A percentile compares a stretch with the other conserved stretches of the same genome.
Conservation (phyloP, 2,888 invertebrate genomes). For the Mellilla xanthometata region DNA sequence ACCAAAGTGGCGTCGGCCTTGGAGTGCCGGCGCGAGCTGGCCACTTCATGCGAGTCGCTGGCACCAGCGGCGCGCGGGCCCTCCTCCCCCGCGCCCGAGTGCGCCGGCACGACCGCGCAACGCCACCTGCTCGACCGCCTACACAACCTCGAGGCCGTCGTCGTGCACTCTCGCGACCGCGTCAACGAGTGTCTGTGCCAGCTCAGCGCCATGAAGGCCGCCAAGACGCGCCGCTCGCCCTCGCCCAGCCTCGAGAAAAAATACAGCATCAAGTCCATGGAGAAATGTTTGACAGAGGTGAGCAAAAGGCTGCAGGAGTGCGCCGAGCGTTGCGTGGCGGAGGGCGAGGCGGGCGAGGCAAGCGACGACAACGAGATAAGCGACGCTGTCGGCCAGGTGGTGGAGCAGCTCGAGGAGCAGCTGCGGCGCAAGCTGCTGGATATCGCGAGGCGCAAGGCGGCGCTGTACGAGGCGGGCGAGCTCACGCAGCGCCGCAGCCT, state of each 20-base stretch:
- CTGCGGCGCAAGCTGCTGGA: slow-evolving; percentile 86
- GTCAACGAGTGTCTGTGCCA: slow-evolving; percentile 86
- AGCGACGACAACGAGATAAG: slow-evolving; percentile 47
- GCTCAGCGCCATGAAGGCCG: slow-evolving; percentile 84
- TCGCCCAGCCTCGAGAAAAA: slow-evolving; percentile 86
- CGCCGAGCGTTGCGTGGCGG: slow-evolving; percentile 82
- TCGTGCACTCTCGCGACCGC: slow-evolving; percentile 85
- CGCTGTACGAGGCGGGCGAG: slow-evolving; percentile 85
- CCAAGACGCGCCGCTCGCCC: slow-evolving; percentile 84
- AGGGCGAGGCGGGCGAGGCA: slow-evolving; percentile 57
- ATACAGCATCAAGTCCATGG: slow-evolving; percentile 84
- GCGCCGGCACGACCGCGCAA: slow-evolving; percentile 76
- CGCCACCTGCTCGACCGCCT: slow-evolving; percentile 82
- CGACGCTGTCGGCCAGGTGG: slow-evolving; percentile 83
- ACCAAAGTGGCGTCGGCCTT: slow-evolving; percentile 87
- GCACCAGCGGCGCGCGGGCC: slow-evolving; percentile 59
- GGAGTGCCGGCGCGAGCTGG: slow-evolving; percentile 65
- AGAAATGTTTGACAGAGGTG: slow-evolving; percentile 84
- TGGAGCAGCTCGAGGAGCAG: slow-evolving; percentile 86
- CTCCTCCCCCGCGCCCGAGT: slow-evolving; percentile 54
- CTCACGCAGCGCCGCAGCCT: slow-evolving; percentile 86
- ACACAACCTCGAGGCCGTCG: slow-evolving; percentile 83
- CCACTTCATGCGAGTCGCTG: slow-evolving; percentile 83
- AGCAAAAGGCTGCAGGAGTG: slow-evolving; percentile 83
- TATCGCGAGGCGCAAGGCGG: slow-evolving; percentile 85